Conservation (phyloP, 1,140 invertebrate species). For the Sinonovacula constricta region DNA sequence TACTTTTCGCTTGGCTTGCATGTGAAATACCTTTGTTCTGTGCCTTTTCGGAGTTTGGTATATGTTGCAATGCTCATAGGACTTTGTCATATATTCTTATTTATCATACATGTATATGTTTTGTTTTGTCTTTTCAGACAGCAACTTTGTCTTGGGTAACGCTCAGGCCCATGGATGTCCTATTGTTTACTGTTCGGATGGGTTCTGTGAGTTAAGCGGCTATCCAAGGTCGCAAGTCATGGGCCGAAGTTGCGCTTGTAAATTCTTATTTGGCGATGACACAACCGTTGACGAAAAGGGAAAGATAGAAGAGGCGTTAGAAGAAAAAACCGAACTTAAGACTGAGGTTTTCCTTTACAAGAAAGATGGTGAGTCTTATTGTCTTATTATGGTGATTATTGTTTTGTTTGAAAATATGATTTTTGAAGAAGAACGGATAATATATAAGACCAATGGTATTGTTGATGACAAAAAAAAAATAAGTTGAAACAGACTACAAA, state of each 20-base stretch:
- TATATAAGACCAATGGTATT: too few relatives aligned
- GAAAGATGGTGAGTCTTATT: constrained; percentile 95
- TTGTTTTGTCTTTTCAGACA: constrained; percentile 95
- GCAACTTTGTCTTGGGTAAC: constrained; percentile 98
- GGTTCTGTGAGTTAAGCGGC: constrained; percentile 97
- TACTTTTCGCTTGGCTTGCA: too few relatives aligned
- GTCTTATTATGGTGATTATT: too few relatives aligned
- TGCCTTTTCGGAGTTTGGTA: too few relatives aligned
- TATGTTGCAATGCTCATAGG: too few relatives aligned
- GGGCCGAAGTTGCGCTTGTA: constrained; percentile 96
- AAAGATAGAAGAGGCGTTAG: constrained; percentile 93
- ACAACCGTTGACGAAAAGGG: constrained; percentile 92
- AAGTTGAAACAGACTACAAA: too few relatives aligned
- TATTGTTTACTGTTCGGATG: constrained; percentile 98
- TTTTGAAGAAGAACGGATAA: too few relatives aligned
- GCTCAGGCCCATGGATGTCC: constrained; percentile 95
- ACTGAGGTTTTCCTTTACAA: constrained; percentile 96
- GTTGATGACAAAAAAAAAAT: too few relatives aligned
- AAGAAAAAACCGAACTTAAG: constrained; percentile 94
- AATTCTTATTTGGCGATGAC: constrained; percentile 95
- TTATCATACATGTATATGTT: too few relatives aligned
- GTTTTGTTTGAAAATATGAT: too few relatives aligned
- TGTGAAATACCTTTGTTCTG: too few relatives aligned
- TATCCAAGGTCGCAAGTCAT: constrained; percentile 90
- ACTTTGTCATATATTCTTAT: too few relatives aligned